These are phyloP conservation scores for Takifugu rubripes DNA, from an alignment of 2,797 vertebrate genomes.

Conservation along the genomic window DNA sequence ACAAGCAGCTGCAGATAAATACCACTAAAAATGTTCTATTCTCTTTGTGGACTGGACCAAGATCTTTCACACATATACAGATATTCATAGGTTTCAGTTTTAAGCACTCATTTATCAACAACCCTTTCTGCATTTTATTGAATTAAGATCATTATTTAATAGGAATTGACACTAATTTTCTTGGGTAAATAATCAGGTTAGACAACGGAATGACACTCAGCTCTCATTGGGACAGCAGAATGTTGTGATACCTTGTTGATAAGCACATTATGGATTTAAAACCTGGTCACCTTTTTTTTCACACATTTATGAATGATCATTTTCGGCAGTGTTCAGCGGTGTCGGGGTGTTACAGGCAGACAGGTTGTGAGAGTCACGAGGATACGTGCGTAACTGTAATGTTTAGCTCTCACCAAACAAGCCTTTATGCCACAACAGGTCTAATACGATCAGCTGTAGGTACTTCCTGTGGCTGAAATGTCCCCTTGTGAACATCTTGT, in stretches of 20 bases:
- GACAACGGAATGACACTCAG: slow-evolving; percentile 51
- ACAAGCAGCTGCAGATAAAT: slow-evolving; percentile 6
- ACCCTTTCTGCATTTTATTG: too few relatives aligned
- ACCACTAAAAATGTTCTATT: neutral
- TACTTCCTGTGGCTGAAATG: slow-evolving; percentile 41
- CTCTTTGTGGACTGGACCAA: slow-evolving; percentile 23
- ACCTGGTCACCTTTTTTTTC: slow-evolving; percentile 20
- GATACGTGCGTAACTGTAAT: slow-evolving; percentile 21
- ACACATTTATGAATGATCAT: slow-evolving; percentile 20
- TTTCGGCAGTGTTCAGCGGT: too few relatives aligned
- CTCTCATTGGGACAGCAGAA: slow-evolving; percentile 46
- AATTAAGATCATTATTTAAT: too few relatives aligned
- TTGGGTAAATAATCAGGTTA: slow-evolving; percentile 54
- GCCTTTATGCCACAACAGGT: slow-evolving; percentile 45
- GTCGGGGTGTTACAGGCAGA: slow-evolving; percentile 12
- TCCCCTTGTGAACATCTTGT: slow-evolving; percentile 23
- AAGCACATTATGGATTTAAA: slow-evolving; percentile 49
- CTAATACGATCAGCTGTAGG: slow-evolving; percentile 43
- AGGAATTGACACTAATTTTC: slow-evolving; percentile 36
- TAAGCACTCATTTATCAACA: neutral
- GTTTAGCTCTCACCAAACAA: slow-evolving; percentile 41
- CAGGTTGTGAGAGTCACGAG: slow-evolving; percentile 28
- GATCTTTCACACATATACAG: slow-evolving; percentile 5
- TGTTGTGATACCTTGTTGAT: slow-evolving; percentile 60
- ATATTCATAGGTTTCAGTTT: neutral